Evolutionary conservation across 2,888 invertebrate genomes (phyloP), one percentile per base, ranked within the genome.

Genomic region (Cataglyphis cursor): DNA sequence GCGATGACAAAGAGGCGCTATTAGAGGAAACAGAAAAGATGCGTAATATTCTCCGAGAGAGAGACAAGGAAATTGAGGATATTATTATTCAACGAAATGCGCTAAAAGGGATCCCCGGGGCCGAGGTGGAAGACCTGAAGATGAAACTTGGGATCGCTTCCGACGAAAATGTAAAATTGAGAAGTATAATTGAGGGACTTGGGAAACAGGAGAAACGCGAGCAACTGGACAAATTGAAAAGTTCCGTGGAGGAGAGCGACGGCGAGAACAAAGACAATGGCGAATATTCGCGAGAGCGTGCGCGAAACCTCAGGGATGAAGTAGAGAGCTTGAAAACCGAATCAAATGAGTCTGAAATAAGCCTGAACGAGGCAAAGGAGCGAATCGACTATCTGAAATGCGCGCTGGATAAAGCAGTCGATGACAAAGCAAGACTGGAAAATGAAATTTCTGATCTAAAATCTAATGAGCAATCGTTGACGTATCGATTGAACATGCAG

Each of bases 401-500:
- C 31, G 75, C 82, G 35, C 65, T 70, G 41, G 44, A 82, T 10
- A 61, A 72, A 21, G n/a, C 82, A 6, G 64, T 64, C 41, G 38
- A 15, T 4, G 89, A 91, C 41, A 81, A 78, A 12, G 15, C 57
- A 10, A 73, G 51, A 59, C 61, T 87, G 38, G 85, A 87, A 18
- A 31, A 64, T 18, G 81, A 86, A 31, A 75, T 89, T 44, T 68
- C 66, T 35, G 78, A 83, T n/a, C 9, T 85, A 31, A 86, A 85
- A 48, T 85, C 88, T 41, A 72, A 82, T 9, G 89, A 88, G 35
- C 85, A 89, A 44, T 62, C 83, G 38, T 85, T 90, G 21, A 73
- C 57, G 64, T 78, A 81, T 84, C 87, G 83, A 62, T 70, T 87
- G 65, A 85, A 80, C 59, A 51, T 81, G 15, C 88, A 85, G 70